Conservation (phyloP, 2,113 vertebrate genomes). For the Carollia perspicillata region DNA sequence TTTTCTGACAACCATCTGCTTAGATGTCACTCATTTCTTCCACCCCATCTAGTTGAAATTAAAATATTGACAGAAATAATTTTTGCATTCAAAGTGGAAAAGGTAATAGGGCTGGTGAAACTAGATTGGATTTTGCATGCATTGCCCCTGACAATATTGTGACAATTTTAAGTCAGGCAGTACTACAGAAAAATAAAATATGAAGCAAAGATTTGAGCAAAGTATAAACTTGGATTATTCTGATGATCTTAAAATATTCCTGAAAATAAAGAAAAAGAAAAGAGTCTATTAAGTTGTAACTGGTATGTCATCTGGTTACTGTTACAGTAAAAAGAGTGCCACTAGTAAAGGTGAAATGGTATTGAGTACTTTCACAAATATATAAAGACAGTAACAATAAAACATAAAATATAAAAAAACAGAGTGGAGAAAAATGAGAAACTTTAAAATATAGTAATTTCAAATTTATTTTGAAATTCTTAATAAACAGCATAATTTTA, state of each 20-base stretch:
- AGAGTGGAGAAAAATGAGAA: not conserved
- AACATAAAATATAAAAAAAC: not conserved
- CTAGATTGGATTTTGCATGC: conserved; percentile 62
- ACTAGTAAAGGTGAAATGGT: not conserved
- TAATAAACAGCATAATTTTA: not conserved
- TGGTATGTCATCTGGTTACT: not conserved
- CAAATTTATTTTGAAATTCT: conserved; percentile 7
- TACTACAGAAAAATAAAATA: conserved; percentile 33
- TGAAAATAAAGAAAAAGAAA: not conserved
- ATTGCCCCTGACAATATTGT: conserved; percentile 55
- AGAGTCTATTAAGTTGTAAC: not conserved
- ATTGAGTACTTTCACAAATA: not conserved
- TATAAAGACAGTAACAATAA: not conserved
- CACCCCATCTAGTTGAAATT: conserved; percentile 77
- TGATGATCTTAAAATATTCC: conserved; percentile 13
- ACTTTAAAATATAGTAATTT: not conserved
- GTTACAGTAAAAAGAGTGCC: not conserved
- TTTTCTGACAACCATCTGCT: conserved; percentile 82
- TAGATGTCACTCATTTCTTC: conserved; percentile 80
- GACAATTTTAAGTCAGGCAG: conserved; percentile 42
- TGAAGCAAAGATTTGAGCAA: conserved; percentile 30
- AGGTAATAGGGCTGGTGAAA: conserved; percentile 69
- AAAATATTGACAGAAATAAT: conserved; percentile 85
- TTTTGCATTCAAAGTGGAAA: conserved; percentile 79
- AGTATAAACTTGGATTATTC: not conserved